phyloP scores from a whole-genome alignment of 1,140 invertebrate genomes.

The Drosophila ambigua region DNA sequence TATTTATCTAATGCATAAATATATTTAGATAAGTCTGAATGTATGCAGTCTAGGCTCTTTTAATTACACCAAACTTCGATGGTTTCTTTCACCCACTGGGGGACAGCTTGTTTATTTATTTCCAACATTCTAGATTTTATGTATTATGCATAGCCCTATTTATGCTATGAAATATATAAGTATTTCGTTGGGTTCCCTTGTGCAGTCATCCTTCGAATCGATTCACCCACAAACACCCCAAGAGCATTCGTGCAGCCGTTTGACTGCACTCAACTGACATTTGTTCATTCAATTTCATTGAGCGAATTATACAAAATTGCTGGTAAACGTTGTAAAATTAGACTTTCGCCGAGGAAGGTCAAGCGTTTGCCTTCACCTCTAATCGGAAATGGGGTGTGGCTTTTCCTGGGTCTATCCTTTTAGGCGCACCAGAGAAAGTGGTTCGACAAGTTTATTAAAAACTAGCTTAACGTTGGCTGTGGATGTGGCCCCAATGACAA shows the following conservation, averaged over 20 bases:
- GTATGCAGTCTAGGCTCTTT: no score
- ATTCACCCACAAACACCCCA: no score
- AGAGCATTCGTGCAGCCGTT: constrained; percentile 1
- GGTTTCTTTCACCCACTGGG: no score
- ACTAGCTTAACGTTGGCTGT: constrained; percentile 39
- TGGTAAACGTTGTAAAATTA: constrained; percentile 44
- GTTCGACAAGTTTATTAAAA: constrained; percentile 64
- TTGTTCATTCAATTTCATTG: constrained; percentile 8
- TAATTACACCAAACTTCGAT: no score
- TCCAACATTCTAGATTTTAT: no score
- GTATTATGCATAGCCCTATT: no score
- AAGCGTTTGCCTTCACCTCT: constrained; percentile 11
- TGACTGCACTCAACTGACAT: neutral
- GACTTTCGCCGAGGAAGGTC: constrained; percentile 31
- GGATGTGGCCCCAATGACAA: constrained; percentile 27
- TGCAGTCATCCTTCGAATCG: no score
- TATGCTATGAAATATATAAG: no score
- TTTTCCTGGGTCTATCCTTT: neutral
- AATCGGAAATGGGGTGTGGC: neutral
- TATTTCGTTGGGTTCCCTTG: no score
- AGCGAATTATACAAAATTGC: constrained; percentile 25
- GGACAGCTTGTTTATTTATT: no score
- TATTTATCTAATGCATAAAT: no score
- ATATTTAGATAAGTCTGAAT: no score
- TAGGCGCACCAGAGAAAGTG: constrained; percentile 11